phyloP scores from a whole-genome alignment of 30 jellyfish, hydroid and myxozoan species.

The Aurelia aurita complex sp. Pacific region DNA sequence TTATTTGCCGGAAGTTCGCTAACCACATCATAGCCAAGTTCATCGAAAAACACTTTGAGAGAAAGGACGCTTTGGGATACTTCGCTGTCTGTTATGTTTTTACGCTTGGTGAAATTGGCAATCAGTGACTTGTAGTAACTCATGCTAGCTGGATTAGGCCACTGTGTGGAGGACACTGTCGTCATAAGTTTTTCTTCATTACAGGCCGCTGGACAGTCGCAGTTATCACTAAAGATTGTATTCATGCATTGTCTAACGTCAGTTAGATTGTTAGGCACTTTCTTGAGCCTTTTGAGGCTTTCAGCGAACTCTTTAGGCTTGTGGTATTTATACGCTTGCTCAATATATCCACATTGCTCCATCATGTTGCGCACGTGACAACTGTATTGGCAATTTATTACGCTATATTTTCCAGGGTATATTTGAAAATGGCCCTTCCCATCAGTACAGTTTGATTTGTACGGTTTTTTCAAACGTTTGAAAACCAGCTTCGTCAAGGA shows the following conservation, averaged over 20 bases:
- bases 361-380: constrained; percentile 12
- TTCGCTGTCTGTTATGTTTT: constrained; percentile 15
- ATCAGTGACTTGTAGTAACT: constrained; percentile 20
- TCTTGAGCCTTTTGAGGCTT: constrained; percentile 4
- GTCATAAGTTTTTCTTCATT: constrained; percentile 16
- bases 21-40: constrained; percentile 21
- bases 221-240: neutral
- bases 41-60: constrained; percentile 17
- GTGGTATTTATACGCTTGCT: constrained; percentile 29
- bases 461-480: constrained; percentile 34
- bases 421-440: constrained; percentile 33
- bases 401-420: constrained; percentile 40
- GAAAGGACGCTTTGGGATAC: constrained; percentile 27
- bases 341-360: constrained; percentile 33
- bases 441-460: constrained; percentile 39
- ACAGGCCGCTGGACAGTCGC: constrained; percentile 46
- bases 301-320: constrained; percentile 48
- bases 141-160: constrained; percentile 42
- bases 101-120: constrained; percentile 30
- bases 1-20: constrained; percentile 2
- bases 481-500: constrained; percentile 10
- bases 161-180: constrained; percentile 15
- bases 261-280: neutral
- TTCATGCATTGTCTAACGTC: neutral
- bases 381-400: constrained; percentile 49